Conservation (phyloP, 2,888 invertebrate genomes). For the Diarsia rubi region DNA sequence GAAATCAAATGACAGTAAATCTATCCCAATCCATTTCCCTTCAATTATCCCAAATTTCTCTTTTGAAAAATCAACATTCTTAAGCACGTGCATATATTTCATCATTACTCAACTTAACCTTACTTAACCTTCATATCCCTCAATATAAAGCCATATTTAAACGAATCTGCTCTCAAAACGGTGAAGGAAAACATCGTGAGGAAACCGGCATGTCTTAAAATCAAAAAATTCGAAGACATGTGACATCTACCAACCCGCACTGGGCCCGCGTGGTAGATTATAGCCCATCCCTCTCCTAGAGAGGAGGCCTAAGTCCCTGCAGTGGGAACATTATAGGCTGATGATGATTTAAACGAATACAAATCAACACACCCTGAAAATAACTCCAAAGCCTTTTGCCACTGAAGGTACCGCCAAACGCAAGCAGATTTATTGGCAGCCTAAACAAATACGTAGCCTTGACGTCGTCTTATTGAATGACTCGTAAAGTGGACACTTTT, state of each 20-base stretch:
- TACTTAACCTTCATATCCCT: not conserved
- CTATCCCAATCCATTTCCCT: not conserved
- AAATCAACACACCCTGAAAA: slow-evolving; percentile 9
- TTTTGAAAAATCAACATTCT: not conserved
- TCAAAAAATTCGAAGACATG: no score
- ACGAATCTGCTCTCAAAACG: no score
- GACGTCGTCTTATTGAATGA: slow-evolving; percentile 78
- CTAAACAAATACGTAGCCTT: slow-evolving; percentile 82
- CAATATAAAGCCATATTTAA: not conserved
- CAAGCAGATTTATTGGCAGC: slow-evolving; percentile 76
- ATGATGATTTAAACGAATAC: not conserved
- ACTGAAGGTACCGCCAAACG: slow-evolving; percentile 32
- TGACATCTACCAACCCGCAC: no score
- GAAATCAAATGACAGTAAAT: not conserved
- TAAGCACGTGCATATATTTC: not conserved
- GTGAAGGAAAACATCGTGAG: no score
- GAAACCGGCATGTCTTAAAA: no score
- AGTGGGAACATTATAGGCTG: no score
- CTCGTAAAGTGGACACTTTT: slow-evolving; percentile 69
- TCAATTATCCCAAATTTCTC: no score
- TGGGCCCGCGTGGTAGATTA: no score
- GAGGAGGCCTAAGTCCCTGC: no score
- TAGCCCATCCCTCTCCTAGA: no score
- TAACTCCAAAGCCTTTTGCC: not conserved
- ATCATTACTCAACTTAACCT: not conserved